Evolutionary conservation across 2,888 invertebrate genomes (phyloP), one percentile per base, ranked within the genome.

Genomic region (Eurytoma adleriae): DNA sequence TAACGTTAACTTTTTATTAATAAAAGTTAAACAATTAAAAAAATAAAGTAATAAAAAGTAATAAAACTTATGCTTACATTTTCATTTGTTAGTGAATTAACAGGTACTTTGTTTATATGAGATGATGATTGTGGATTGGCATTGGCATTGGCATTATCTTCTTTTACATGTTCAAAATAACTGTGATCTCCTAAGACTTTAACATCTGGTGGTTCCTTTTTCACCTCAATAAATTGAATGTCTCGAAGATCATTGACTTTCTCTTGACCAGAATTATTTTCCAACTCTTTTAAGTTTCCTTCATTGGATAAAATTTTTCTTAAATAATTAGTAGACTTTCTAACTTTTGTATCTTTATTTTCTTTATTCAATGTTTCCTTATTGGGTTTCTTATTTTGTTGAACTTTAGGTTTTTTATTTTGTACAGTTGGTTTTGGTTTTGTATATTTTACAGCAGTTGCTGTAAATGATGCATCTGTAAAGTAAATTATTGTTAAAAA

Each of bases 161-260:
- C 84, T 78, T 86, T 87, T 3, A 86, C 73, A 7, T 86, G 88
- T 72, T 89, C 90, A 78, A 82, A 89, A 73, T 90, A 90, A 85
- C 90, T 89, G 74, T 90, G 90, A 83, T 90, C 90, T 14, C 87
- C 87, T 12, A 89, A 83, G 76, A 88, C 89, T 82, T 87, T 87
- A 13, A 83, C 80, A 50, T 88, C 87, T 10, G 24, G 20, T 62
- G 83, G 68, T 48, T 79, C 70, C 24, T 82, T 84, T 54, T 84
- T 86, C 27, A 82, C 70, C 57, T 85, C 85, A 5, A 81, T 56
- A 66, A 73, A 74, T 48, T 79, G 56, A 20, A 79, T 20, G 13
- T 85, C 83, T 27, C 84, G 84, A 16, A 77, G 14, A 52, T 83
- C 85, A 27, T 81, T 83, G 1, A 83, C 40, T 81, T 85, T 81